Evolutionary conservation across 2,797 vertebrate species (phyloP).

Genomic region (Oryzias dopingdopingensis): DNA sequence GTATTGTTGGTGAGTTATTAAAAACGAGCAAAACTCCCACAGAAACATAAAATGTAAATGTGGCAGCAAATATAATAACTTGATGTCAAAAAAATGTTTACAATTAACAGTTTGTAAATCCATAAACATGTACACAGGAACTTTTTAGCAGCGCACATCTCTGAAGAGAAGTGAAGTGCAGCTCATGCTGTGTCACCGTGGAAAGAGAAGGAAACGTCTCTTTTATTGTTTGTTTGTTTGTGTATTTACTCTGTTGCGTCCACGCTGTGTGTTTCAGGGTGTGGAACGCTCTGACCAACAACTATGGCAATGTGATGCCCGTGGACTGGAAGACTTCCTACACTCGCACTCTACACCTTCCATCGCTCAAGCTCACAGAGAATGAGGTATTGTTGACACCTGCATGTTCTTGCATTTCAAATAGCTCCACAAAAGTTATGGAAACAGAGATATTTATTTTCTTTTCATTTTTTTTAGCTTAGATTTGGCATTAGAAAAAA

Average conservation of each 20-base stretch:
- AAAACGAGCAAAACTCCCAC: neutral
- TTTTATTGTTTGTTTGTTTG: neutral
- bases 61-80: too few relatives aligned
- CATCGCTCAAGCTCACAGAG: constrained; percentile 88
- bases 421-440: too few relatives aligned
- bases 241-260: neutral
- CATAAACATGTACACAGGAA: too few relatives aligned
- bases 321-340: constrained; percentile 99
- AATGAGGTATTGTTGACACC: constrained; percentile 74
- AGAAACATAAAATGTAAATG: too few relatives aligned
- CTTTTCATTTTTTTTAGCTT: too few relatives aligned
- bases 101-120: too few relatives aligned
- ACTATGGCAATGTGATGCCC: constrained; percentile 96
- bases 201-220: constrained; percentile 34
- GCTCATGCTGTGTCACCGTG: constrained; percentile 45
- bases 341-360: constrained; percentile 90
- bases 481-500: too few relatives aligned
- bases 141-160: too few relatives aligned
- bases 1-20: too few relatives aligned
- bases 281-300: constrained; percentile 96
- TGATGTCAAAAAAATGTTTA: too few relatives aligned
- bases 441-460: too few relatives aligned
- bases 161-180: too few relatives aligned
- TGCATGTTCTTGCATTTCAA: neutral
- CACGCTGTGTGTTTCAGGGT: constrained; percentile 76